Evolutionary conservation across 37 sponge, comb jelly and placozoan species (phyloP), one percentile per base, ranked within the genome.

Genomic region (Tethya wilhelma): DNA sequence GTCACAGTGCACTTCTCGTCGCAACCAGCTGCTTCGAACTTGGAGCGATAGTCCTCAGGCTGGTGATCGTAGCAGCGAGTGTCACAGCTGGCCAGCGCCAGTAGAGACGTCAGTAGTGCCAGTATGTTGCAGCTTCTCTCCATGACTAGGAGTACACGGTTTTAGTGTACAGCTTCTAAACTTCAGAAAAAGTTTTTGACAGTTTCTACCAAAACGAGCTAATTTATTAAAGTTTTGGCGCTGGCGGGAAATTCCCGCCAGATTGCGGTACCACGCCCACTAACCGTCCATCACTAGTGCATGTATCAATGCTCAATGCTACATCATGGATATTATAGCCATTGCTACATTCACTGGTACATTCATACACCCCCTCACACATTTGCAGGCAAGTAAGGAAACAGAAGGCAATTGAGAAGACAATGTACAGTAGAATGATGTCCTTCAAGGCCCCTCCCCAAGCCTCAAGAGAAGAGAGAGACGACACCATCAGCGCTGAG

Each of bases 11-110:
- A 84, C 44, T 26, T 26, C 36, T 53, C 22, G 2, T 29, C 41
- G 74, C 95, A 94, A 6, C 45, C 33, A 2, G 72, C 26, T 26
- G 90, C 81, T 34, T 84, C 29, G 75, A 81, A 84, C 22, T 53
- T 56, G 9, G 89, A 29, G 28, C 20, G 17, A 79, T 94, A 94
- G 55, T 83, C 79, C 73, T 36, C 42, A 22, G 70, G 83, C 78
- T 94, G 95, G 65, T 94, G 91, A 63, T 94, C 89, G 74, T 87
- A 94, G 56, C 78, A 73, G 37, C 7, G 46, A 2, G 33, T 3
- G 56, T 4, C 33, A 22, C 70, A 34, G 11, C 26, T 67, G 4
- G 39, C 70, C 2, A 39, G 43, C 5, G 41, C 17, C 44, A 69
- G 44, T 2, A 41, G 44, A 65, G 66, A 33, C 4, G 46, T 31